phyloP scores from a whole-genome alignment of 2,888 invertebrate genomes.

The Volucella inanis region DNA sequence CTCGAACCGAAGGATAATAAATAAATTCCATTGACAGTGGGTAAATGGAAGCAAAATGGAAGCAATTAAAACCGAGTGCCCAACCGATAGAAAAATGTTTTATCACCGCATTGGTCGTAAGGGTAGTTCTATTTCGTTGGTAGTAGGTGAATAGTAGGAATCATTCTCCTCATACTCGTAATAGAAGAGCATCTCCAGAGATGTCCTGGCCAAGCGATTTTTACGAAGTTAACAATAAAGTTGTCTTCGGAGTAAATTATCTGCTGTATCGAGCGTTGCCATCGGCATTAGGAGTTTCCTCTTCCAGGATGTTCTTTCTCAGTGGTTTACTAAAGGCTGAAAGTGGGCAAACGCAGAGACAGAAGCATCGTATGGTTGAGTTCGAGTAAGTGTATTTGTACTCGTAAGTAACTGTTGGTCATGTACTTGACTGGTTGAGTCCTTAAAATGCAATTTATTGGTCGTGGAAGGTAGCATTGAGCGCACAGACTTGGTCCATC shows the following conservation, averaged over 20 bases:
- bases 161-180: conserved; percentile 35
- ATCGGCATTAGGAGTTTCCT: conserved; percentile 26
- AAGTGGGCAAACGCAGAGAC: not conserved
- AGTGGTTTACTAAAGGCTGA: too few relatives aligned
- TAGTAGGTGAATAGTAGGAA: conserved; percentile 24
- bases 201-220: conserved; percentile 55
- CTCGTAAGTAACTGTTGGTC: conserved; percentile 42
- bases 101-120: conserved; percentile 13
- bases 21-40: conserved; percentile 69
- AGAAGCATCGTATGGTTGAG: conserved; percentile 1
- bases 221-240: conserved; percentile 73
- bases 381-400: conserved; percentile 15
- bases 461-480: conserved; percentile 27
- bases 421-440: conserved; percentile 55
- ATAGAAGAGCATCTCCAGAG: conserved; percentile 26
- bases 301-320: conserved; percentile 50
- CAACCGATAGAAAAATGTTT: conserved; percentile 43
- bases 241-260: conserved; percentile 72
- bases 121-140: not conserved
- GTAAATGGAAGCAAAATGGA: conserved; percentile 68
- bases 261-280: conserved; percentile 62
- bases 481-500: not conserved
- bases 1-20: conserved; percentile 49
- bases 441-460: conserved; percentile 72
- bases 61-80: conserved; percentile 66